A percentile compares a stretch with the other conserved stretches of the same genome.
phyloP scores from a whole-genome alignment of 2,888 invertebrate species.

The Galeopsomyia nigrocyanea region DNA sequence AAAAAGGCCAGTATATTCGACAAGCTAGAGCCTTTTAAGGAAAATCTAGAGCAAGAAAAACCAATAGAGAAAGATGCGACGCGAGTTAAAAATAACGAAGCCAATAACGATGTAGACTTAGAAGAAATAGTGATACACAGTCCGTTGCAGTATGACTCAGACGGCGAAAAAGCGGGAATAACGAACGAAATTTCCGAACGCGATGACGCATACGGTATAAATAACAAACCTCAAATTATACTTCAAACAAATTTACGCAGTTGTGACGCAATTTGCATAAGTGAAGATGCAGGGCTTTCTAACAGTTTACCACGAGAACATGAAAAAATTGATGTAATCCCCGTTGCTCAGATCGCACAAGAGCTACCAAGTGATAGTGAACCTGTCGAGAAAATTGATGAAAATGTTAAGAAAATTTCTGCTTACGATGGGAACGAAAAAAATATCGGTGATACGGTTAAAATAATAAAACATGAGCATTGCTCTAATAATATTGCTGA shows the following conservation, averaged over 20 bases:
- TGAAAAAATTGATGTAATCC: no score
- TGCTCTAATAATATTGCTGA: neutral
- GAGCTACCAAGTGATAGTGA: no score
- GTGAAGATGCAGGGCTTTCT: no score
- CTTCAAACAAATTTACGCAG: neutral
- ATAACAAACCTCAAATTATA: constrained; percentile 29
- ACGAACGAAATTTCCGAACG: constrained; percentile 15
- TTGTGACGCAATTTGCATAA: constrained; percentile 3
- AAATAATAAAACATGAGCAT: neutral
- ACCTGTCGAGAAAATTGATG: neutral
- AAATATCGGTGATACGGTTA: neutral
- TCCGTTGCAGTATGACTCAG: constrained; percentile 5
- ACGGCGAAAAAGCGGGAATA: constrained; percentile 31
- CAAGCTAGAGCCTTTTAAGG: constrained; percentile 8
- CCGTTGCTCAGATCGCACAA: no score
- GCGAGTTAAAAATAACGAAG: constrained; percentile 38
- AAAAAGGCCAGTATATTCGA: neutral
- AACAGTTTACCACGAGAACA: no score
- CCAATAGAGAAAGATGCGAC: constrained; percentile 8
- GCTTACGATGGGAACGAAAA: neutral
- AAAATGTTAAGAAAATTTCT: neutral
- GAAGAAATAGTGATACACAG: constrained; percentile 22
- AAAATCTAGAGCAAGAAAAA: constrained; percentile 12
- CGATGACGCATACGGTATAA: constrained; percentile 22
- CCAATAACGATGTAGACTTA: constrained; percentile 32